These are phyloP conservation scores for Charadrius vociferus DNA, from an alignment of 2,113 vertebrate species.

Conservation along the genomic window DNA sequence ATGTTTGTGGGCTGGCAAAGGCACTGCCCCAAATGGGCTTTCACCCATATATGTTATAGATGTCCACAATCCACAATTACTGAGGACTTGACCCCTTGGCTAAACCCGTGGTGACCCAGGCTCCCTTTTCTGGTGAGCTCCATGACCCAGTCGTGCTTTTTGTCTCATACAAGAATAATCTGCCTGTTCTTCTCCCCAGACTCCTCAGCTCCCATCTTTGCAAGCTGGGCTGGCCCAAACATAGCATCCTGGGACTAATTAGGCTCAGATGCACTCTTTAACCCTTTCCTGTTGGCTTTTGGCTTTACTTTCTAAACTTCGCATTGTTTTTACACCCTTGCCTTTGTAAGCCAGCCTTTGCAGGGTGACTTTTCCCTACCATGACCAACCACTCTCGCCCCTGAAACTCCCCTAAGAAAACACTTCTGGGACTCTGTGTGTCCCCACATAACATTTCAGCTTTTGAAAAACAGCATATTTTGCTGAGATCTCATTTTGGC, in stretches of 20 bases:
- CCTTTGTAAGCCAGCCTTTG: background rate
- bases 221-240: background rate
- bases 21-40: background rate
- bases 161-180: background rate
- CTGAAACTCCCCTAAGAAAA: background rate
- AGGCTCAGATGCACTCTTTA: background rate
- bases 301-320: background rate
- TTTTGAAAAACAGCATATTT: background rate
- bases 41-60: background rate
- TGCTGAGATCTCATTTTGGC: background rate
- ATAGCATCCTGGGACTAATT: background rate
- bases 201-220: background rate
- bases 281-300: background rate
- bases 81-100: background rate
- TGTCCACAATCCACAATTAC: background rate
- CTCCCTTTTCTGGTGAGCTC: background rate
- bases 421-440: background rate
- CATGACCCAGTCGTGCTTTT: background rate
- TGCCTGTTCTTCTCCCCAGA: background rate
- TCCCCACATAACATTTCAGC: background rate
- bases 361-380: background rate
- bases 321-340: background rate
- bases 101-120: background rate
- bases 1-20: background rate
- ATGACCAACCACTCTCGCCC: background rate